A percentile compares a stretch with the other conserved stretches of the same genome.
Conservation (phyloP, 2,888 invertebrate species). For the Drosophila helvetica region DNA sequence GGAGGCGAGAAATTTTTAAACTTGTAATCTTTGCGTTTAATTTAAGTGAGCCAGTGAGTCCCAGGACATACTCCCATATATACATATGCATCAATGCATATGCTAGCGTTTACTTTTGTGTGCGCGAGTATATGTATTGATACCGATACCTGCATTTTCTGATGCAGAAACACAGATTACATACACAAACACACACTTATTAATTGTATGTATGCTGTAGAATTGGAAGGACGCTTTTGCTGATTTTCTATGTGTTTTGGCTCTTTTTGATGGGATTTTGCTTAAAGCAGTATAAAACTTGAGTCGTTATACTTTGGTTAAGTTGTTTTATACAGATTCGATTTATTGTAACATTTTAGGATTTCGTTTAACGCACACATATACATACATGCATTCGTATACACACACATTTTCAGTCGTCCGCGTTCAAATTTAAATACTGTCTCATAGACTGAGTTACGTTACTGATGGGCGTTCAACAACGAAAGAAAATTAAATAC, state of each 20-base stretch:
- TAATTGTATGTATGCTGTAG: conserved; percentile 1
- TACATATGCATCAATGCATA: not conserved
- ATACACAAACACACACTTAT: conserved; percentile 16
- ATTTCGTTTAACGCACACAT: conserved; percentile 10
- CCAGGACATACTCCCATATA: too few species aligned
- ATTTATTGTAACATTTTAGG: conserved; percentile 7
- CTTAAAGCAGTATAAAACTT: not conserved
- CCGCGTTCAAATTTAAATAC: not conserved
- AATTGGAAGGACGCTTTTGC: not conserved
- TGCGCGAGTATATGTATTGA: conserved; percentile 2
- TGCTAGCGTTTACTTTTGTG: not conserved
- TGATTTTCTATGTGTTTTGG: not conserved
- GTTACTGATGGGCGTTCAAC: not conserved
- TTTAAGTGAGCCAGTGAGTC: too few species aligned
- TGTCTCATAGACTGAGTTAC: not conserved
- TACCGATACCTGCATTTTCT: conserved; percentile 5
- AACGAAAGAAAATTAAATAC: not conserved
- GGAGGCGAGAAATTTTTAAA: not conserved
- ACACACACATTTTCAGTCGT: conserved; percentile 22
- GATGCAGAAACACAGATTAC: conserved; percentile 10
- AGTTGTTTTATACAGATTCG: not conserved
- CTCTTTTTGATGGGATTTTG: not conserved
- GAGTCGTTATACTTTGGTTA: not conserved
- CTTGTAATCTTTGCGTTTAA: not conserved
- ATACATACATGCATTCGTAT: conserved; percentile 15